Evolutionary conservation across 2,888 invertebrate species (phyloP).

Genomic region (Sarcophaga caerulescens): DNA sequence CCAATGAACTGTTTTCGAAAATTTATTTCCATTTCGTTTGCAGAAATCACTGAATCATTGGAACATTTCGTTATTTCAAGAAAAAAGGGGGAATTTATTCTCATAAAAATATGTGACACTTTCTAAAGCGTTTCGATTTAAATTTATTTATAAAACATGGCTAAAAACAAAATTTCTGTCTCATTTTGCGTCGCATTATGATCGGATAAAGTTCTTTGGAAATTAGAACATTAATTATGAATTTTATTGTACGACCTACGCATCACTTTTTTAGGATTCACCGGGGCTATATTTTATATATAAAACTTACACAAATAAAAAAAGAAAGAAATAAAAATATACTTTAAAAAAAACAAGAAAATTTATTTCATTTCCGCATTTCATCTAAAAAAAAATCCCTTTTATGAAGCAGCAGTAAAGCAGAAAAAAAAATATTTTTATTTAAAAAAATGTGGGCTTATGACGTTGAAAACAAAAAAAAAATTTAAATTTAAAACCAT

Average conservation of each 20-base stretch:
- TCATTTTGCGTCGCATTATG: neutral
- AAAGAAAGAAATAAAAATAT: no score
- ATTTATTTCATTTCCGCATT: slow-evolving; percentile 25
- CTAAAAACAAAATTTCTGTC: neutral
- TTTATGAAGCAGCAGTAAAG: neutral
- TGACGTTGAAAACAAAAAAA: neutral
- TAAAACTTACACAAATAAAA: neutral
- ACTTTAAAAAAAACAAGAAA: neutral
- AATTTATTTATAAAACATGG: no score
- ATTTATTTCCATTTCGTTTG: no score
- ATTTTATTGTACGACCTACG: neutral
- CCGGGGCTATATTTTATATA: neutral
- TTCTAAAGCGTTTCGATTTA: no score
- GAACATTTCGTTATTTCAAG: no score
- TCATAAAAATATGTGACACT: no score
- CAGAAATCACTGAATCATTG: no score
- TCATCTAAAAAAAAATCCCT: slow-evolving; percentile 2
- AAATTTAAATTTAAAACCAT: neutral
- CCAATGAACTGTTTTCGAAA: no score
- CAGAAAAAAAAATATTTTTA: neutral
- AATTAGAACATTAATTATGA: neutral
- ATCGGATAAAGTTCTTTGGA: neutral
- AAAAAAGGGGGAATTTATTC: no score
- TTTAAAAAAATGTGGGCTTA: slow-evolving; percentile 12
- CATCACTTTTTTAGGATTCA: neutral